Conservation (phyloP, 37 sponge, comb jelly and placozoan genomes). For the Lycopodina hypogea region DNA sequence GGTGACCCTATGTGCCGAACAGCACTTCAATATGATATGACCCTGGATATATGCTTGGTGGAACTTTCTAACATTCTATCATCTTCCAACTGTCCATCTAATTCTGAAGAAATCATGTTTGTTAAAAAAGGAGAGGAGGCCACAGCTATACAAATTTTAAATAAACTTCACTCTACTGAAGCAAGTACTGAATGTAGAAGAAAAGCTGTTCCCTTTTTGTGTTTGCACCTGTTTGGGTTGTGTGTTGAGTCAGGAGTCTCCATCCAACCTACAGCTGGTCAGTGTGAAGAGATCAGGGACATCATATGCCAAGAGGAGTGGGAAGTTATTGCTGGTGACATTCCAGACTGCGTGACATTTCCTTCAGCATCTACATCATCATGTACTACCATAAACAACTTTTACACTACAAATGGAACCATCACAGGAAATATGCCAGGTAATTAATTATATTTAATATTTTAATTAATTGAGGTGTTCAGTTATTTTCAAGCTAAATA, state of each 20-base stretch:
- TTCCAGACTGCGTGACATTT: slow-evolving; percentile 1
- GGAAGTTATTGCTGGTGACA: background rate
- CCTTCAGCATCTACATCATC: background rate
- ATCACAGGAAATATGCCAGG: too few species aligned
- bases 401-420: background rate
- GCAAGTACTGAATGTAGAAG: slow-evolving; percentile 14
- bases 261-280: background rate
- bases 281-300: slow-evolving; percentile 16
- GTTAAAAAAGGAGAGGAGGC: background rate
- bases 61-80: background rate
- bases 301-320: background rate
- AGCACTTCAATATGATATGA: too few species aligned
- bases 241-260: background rate
- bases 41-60: background rate
- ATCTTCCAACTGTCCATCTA: background rate
- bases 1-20: too few species aligned
- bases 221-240: slow-evolving; percentile 14
- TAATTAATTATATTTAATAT: too few species aligned
- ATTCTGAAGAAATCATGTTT: background rate
- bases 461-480: too few species aligned
- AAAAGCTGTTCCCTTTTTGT: slow-evolving; percentile 8
- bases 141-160: background rate
- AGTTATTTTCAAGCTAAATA: too few species aligned
- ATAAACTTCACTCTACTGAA: background rate
- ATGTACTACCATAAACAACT: background rate